phyloP scores from a whole-genome alignment of 2,888 invertebrate genomes.

The Trichopoda pennipes region DNA sequence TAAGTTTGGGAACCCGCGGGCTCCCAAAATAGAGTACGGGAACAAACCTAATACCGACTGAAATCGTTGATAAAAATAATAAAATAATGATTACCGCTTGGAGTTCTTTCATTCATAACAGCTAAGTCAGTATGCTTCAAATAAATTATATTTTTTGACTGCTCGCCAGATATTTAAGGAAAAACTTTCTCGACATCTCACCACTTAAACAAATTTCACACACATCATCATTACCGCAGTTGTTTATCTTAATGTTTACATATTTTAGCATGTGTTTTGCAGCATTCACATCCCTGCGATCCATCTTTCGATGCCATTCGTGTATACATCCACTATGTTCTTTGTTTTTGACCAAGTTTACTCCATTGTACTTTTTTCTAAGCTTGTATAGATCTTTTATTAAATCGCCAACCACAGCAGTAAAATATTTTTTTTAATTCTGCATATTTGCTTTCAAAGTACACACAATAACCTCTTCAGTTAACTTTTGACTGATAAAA shows the following conservation, averaged over 20 bases:
- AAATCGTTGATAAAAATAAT: too few relatives aligned
- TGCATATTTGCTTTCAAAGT: constrained; percentile 17
- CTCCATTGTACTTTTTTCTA: constrained; percentile 4
- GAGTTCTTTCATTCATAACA: too few relatives aligned
- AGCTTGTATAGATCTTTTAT: constrained; percentile 19
- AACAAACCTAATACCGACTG: too few relatives aligned
- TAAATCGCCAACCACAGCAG: background rate
- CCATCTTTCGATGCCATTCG: constrained; percentile 35
- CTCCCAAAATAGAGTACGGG: too few relatives aligned
- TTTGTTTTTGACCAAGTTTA: constrained; percentile 3
- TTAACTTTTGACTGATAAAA: constrained; percentile 20
- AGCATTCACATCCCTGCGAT: constrained; percentile 27
- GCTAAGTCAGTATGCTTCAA: too few relatives aligned
- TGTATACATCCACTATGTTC: constrained; percentile 7
- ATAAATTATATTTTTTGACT: too few relatives aligned
- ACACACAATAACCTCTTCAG: constrained; percentile 23
- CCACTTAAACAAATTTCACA: constrained; percentile 32
- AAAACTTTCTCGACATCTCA: constrained; percentile 16
- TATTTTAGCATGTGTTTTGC: constrained; percentile 20
- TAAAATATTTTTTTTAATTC: background rate
- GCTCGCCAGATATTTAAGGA: too few relatives aligned
- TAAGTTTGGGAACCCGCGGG: too few relatives aligned
- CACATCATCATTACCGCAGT: background rate
- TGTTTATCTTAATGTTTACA: constrained; percentile 9
- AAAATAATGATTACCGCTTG: too few relatives aligned